Percentiles rank a stretch among this genome's conserved stretches.
Conservation (phyloP, 2,113 vertebrate species). For the Campylorhamphus procurvoides region DNA sequence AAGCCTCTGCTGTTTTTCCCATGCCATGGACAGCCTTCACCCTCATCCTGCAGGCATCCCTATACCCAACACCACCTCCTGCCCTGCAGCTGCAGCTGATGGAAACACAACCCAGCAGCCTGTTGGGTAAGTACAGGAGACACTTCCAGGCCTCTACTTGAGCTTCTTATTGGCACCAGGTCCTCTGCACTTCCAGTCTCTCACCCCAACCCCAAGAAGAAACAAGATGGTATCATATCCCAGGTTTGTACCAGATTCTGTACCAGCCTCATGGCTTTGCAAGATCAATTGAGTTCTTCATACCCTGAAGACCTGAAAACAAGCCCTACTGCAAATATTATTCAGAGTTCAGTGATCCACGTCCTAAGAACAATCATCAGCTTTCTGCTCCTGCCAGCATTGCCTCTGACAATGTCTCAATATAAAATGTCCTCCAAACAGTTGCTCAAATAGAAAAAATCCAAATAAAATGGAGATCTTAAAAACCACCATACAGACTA, state of each 20-base stretch:
- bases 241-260: neutral
- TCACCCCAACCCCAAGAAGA: accelerated
- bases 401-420: neutral
- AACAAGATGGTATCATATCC: accelerated
- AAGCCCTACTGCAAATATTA: neutral
- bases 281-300: neutral
- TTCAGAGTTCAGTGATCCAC: neutral
- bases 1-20: neutral
- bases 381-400: neutral
- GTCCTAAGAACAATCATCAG: neutral
- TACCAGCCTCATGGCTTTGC: accelerated
- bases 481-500: neutral
- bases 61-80: accelerated
- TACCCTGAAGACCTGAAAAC: neutral
- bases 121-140: too few species aligned
- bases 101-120: neutral
- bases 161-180: neutral
- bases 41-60: neutral
- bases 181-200: neutral
- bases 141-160: neutral
- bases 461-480: neutral
- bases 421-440: neutral
- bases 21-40: neutral
- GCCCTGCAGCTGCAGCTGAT: neutral
- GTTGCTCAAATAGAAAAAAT: neutral